Evolutionary conservation across 1,140 invertebrate species (phyloP).

Genomic region (Scaptodrosophila lebanonensis): DNA sequence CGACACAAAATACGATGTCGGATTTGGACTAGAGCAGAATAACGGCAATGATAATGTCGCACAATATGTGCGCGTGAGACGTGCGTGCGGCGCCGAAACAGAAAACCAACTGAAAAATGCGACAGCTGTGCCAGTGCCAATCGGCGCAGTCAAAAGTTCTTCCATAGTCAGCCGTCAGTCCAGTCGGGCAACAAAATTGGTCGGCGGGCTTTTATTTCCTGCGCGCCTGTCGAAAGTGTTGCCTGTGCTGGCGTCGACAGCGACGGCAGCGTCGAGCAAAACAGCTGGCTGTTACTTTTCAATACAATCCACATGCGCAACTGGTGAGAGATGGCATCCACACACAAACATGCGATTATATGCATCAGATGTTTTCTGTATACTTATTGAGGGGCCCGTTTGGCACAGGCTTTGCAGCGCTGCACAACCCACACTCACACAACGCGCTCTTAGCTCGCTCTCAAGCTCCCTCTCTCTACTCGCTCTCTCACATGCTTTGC

Average conservation of each 20-base stretch:
- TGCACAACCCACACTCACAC: constrained; percentile 16
- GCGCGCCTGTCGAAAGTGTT: constrained; percentile 62
- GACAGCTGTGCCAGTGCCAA: constrained; percentile 31
- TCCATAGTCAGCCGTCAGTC: not conserved
- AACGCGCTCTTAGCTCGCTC: constrained; percentile 2
- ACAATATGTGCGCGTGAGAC: not conserved
- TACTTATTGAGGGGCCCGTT: constrained; percentile 62
- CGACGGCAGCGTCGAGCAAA: constrained; percentile 24
- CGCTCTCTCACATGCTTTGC: constrained; percentile 14
- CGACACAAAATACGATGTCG: not conserved
- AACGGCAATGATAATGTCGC: too few species aligned
- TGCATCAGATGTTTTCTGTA: constrained; percentile 40
- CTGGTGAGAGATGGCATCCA: constrained; percentile 58
- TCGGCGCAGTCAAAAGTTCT: constrained; percentile 9
- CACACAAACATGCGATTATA: too few species aligned
- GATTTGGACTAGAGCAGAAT: too few species aligned
- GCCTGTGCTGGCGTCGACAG: constrained; percentile 40
- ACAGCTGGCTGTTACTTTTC: constrained; percentile 18
- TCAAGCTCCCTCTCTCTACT: not conserved
- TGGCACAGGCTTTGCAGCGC: too few species aligned
- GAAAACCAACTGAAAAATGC: constrained; percentile 61
- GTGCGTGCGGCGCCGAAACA: constrained; percentile 64
- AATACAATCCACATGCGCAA: constrained; percentile 43
- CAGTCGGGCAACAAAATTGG: constrained; percentile 8
- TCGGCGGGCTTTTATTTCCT: constrained; percentile 32